phyloP scores from a whole-genome alignment of 2,113 vertebrate species.

The Sapayoa aenigma region DNA sequence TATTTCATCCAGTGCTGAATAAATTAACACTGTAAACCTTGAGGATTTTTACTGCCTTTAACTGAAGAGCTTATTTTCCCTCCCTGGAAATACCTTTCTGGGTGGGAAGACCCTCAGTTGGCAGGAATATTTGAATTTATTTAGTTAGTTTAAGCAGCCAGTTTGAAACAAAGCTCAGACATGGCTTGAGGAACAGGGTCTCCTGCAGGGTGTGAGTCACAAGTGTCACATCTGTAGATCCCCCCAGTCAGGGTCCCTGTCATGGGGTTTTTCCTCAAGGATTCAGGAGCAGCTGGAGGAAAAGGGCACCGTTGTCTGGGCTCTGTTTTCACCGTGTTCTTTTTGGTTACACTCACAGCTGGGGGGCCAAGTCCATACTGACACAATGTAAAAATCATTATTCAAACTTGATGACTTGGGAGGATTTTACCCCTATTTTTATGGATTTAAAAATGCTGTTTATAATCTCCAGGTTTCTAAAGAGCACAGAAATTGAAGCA shows the following conservation, averaged over 20 bases:
- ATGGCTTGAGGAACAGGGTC: neutral
- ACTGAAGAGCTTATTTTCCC: neutral
- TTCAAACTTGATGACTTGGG: neutral
- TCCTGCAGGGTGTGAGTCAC: neutral
- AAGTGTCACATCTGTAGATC: neutral
- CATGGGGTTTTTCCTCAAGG: neutral
- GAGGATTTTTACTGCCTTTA: neutral
- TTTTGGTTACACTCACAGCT: neutral
- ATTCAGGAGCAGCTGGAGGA: neutral
- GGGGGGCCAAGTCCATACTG: neutral
- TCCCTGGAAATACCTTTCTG: neutral
- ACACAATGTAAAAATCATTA: neutral
- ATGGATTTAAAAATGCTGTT: neutral
- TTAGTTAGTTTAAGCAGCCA: neutral
- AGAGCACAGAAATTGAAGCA: neutral
- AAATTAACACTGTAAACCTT: neutral
- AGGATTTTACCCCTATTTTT: neutral
- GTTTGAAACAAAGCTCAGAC: neutral
- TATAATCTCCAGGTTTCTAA: neutral
- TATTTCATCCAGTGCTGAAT: neutral
- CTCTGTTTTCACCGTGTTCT: rapidly evolving
- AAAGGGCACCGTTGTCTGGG: neutral
- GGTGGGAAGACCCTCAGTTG: neutral
- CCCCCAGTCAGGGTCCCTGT: neutral
- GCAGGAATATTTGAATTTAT: neutral